These are phyloP conservation scores for Pollenia amentaria DNA, from an alignment of 2,888 invertebrate genomes.

Conservation along the genomic window DNA sequence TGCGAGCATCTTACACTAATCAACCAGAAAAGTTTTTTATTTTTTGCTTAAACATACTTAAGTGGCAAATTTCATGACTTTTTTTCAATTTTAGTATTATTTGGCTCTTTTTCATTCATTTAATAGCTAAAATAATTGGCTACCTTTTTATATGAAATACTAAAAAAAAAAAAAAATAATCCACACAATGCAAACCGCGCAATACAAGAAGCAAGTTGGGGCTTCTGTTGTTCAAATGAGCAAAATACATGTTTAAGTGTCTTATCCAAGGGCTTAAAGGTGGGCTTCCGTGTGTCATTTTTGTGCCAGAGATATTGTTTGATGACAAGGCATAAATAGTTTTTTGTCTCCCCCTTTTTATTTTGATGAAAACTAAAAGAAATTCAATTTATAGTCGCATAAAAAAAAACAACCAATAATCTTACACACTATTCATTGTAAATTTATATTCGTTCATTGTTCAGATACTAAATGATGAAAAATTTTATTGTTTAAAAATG, in stretches of 20 bases:
- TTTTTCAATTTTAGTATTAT: conserved; percentile 27
- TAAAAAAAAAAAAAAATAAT: conserved; percentile 39
- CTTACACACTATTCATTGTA: conserved; percentile 14
- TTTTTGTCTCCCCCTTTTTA: not conserved
- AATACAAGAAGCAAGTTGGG: conserved; percentile 10
- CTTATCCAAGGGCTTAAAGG: conserved; percentile 66
- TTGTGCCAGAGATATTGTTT: conserved; percentile 62
- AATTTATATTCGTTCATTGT: not conserved
- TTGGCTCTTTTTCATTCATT: conserved; percentile 30
- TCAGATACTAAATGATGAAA: not conserved
- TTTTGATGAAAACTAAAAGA: conserved; percentile 51
- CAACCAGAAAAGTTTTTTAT: conserved; percentile 22
- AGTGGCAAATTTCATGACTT: conserved; percentile 64
- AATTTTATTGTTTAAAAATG: conserved; percentile 5
- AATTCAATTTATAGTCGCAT: conserved; percentile 23
- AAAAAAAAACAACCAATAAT: conserved; percentile 23
- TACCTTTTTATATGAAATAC: conserved; percentile 33
- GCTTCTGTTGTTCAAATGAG: conserved; percentile 20
- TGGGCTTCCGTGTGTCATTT: conserved; percentile 67
- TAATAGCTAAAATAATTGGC: conserved; percentile 62
- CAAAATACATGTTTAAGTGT: conserved; percentile 61
- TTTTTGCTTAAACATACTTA: conserved; percentile 48
- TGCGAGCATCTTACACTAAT: conserved; percentile 32
- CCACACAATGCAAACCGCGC: not conserved
- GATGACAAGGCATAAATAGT: conserved; percentile 59